Conservation (phyloP, 2,797 vertebrate genomes). For the Lithobates sylvaticus region DNA sequence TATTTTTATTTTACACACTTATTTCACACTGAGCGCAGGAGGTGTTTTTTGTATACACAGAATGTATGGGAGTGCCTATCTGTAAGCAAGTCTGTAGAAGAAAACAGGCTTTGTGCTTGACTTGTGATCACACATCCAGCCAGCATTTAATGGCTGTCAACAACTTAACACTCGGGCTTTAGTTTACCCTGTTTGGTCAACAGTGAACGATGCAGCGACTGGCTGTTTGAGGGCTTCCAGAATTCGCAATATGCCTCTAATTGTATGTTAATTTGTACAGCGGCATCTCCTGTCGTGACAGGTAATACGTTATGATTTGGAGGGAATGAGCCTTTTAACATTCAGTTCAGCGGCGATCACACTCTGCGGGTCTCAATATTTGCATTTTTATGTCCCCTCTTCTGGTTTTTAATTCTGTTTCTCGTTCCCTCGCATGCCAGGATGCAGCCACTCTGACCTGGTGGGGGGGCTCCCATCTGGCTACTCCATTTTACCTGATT, state of each 20-base stretch:
- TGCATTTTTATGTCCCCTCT: slow-evolving; percentile 56
- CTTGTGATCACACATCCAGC: no score
- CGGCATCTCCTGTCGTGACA: slow-evolving; percentile 38
- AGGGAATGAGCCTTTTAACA: slow-evolving; percentile 37
- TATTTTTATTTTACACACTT: no score
- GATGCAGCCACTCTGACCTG: slow-evolving; percentile 16
- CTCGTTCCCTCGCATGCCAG: slow-evolving; percentile 26
- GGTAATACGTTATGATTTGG: slow-evolving; percentile 50
- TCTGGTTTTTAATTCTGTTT: slow-evolving; percentile 53
- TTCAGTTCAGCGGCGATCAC: slow-evolving; percentile 25
- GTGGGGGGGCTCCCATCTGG: slow-evolving; percentile 9
- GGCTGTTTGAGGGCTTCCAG: neutral
- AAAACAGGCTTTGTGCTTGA: no score
- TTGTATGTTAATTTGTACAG: slow-evolving; percentile 43
- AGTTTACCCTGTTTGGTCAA: no score
- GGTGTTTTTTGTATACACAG: no score
- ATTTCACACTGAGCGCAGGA: no score
- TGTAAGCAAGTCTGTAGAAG: no score
- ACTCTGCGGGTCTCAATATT: slow-evolving; percentile 44
- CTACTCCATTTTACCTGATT: neutral
- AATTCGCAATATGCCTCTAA: slow-evolving; percentile 27
- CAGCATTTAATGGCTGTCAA: no score
- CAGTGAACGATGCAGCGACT: no score
- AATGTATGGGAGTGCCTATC: no score
- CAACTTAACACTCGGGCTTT: no score